A percentile compares a stretch with the other conserved stretches of the same genome.
Evolutionary conservation across 2,888 invertebrate genomes (phyloP).

Genomic region (Stenurella melanura): DNA sequence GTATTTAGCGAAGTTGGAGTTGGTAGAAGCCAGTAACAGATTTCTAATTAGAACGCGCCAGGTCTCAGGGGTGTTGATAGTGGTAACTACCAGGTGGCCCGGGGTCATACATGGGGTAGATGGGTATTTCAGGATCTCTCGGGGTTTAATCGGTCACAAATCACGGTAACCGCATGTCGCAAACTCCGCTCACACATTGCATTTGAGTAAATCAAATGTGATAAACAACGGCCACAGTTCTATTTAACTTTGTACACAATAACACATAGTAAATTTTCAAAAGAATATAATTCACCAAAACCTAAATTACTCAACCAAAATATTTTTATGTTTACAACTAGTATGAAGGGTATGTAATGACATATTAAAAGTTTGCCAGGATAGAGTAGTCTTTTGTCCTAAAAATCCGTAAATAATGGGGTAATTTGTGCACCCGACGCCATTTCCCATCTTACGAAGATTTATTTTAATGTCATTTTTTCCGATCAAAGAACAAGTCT

Average conservation of each 20-base stretch:
- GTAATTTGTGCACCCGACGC: too few relatives aligned
- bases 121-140: conserved; percentile 11
- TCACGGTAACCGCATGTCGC: conserved; percentile 32
- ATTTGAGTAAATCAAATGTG: conserved; percentile 28
- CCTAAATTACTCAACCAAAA: too few relatives aligned
- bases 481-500: too few relatives aligned
- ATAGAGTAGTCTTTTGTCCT: too few relatives aligned
- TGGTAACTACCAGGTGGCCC: conserved; percentile 40
- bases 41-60: conserved; percentile 39
- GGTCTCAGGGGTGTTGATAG: conserved; percentile 45
- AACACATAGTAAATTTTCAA: too few relatives aligned
- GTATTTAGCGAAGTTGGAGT: conserved; percentile 2
- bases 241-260: background rate
- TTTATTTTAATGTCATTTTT: too few relatives aligned
- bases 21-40: conserved; percentile 36
- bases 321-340: too few relatives aligned
- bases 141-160: conserved; percentile 21
- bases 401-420: too few relatives aligned
- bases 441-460: too few relatives aligned
- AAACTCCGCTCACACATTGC: conserved; percentile 5
- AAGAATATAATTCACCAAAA: too few relatives aligned
- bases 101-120: conserved; percentile 15
- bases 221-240: conserved; percentile 17
- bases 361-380: too few relatives aligned
- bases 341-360: too few relatives aligned